Base-by-base conservation (phyloP, 2,797 vertebrate species). In the Okamejei kenojei region DNA sequence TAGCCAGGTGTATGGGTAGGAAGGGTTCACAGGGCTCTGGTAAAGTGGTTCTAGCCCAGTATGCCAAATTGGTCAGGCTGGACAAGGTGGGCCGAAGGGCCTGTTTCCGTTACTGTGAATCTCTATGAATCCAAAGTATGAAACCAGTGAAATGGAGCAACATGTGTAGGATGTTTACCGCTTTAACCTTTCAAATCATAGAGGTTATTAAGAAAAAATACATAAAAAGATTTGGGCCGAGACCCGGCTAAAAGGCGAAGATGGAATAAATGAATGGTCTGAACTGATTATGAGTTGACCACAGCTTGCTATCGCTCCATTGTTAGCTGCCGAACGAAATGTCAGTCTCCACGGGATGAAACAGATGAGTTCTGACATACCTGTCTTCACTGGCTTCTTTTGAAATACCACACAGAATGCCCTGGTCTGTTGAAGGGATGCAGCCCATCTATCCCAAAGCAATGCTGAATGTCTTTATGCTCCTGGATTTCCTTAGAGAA, bases 401-500 rank as follows among this genome's bases (percentile, higher is more conserved):
- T 94, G 94, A 95, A 94, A 93, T 93, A 80, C 90, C 2, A 13
- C 90, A 81, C 29, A 88, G 71, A 80, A 58, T 92, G 80, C 71
- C 32, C 26, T 4, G 10, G 65, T 77, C 73, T 17, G 65, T 90
- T 0, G 93, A 92, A 92, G 68, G 71, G 1, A 45, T 81, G 19
- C 93, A 19, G 45, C 45, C 45, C 45, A 58, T 93, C 94, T 93
- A 86, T 21, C 93, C 63, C 78, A 93, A 77, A 73, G n/a, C 76
- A 93, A 76, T 93, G 93, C 90, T 94, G 84, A 93, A 93, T 93
- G 61, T 77, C 93, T 95, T 94, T 93, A 93, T 94, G n/a, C 93
- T 76, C 32, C 88, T 94, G 94, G 94, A 92, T 94, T 94, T 15
- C 95, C 94, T 95, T 94, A 94, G 94, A 94, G 93, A 95, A 95